Evolutionary conservation across 2,113 vertebrate species (phyloP).

Genomic region (Seriola aureovittata): DNA sequence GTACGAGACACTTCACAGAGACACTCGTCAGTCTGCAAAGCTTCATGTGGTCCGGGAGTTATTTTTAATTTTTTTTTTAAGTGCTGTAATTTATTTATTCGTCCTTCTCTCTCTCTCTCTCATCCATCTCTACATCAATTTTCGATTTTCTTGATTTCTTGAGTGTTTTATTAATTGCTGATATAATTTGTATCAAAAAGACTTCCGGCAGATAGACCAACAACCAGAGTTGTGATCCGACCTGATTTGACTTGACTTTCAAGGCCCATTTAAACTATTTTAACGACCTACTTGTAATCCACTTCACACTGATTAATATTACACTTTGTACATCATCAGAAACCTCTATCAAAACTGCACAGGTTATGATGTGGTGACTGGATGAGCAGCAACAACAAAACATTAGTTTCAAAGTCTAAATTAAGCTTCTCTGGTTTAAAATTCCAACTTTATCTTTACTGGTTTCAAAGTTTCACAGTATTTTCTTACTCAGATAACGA

Average conservation of each 20-base stretch:
- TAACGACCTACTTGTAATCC: not conserved
- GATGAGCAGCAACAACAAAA: not conserved
- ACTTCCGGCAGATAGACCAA: too few relatives aligned
- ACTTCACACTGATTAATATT: not conserved
- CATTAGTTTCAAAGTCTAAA: not conserved
- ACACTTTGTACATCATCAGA: not conserved
- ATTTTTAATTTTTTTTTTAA: not conserved
- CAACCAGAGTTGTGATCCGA: not conserved
- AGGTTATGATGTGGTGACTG: not conserved
- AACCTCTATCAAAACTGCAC: not conserved
- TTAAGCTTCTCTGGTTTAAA: not conserved
- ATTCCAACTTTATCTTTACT: slow-evolving; percentile 2
- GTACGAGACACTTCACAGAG: not conserved
- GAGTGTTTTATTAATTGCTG: not conserved
- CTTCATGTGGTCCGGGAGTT: not conserved
- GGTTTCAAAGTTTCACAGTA: slow-evolving; percentile 14
- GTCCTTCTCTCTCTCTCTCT: not conserved
- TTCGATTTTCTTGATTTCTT: not conserved
- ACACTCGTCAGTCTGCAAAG: not conserved
- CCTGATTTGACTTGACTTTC: not conserved
- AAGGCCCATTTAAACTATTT: slow-evolving; percentile 5
- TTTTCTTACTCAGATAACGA: slow-evolving; percentile 7
- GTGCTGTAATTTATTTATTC: not conserved
- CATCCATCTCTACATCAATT: not conserved
- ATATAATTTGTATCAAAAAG: not conserved